Evolutionary conservation across 1,140 invertebrate genomes (phyloP).

Genomic region (Zophobas atratus): DNA sequence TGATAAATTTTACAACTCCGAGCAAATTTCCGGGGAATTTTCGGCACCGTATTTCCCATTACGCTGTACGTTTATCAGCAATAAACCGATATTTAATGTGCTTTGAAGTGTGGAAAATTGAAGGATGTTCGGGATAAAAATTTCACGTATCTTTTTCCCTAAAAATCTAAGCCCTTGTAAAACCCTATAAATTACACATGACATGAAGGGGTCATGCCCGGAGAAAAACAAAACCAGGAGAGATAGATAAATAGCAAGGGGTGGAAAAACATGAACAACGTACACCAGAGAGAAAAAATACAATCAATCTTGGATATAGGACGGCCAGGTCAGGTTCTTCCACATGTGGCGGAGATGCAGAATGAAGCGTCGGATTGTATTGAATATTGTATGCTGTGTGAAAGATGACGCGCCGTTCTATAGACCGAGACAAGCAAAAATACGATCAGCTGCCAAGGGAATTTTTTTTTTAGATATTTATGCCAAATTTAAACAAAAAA

Average conservation of each 20-base stretch:
- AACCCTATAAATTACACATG: constrained; percentile 39
- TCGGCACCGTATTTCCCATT: not conserved
- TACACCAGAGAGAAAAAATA: constrained; percentile 42
- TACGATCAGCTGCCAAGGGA: not conserved
- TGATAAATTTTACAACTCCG: constrained; percentile 4
- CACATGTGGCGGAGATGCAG: constrained; percentile 27
- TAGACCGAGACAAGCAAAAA: too few species aligned
- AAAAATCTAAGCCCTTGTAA: constrained; percentile 22
- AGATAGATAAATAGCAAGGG: constrained; percentile 36
- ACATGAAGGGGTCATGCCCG: constrained; percentile 35
- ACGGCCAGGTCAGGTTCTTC: constrained; percentile 17
- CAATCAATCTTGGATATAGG: constrained; percentile 34
- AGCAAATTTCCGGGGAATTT: constrained; percentile 4
- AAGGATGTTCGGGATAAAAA: constrained; percentile 22
- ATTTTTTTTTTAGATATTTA: not conserved
- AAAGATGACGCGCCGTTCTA: constrained; percentile 9
- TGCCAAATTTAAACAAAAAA: too few species aligned
- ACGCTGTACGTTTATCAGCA: constrained; percentile 5
- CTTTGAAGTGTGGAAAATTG: constrained; percentile 30
- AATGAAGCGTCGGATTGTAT: constrained; percentile 44
- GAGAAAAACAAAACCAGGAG: constrained; percentile 34
- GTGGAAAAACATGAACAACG: constrained; percentile 25
- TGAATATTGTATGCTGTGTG: constrained; percentile 41
- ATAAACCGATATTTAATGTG: constrained; percentile 38
- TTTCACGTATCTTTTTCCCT: constrained; percentile 10